Conservation (phyloP, 2,888 invertebrate species). For the Parthenolecanium corni region DNA sequence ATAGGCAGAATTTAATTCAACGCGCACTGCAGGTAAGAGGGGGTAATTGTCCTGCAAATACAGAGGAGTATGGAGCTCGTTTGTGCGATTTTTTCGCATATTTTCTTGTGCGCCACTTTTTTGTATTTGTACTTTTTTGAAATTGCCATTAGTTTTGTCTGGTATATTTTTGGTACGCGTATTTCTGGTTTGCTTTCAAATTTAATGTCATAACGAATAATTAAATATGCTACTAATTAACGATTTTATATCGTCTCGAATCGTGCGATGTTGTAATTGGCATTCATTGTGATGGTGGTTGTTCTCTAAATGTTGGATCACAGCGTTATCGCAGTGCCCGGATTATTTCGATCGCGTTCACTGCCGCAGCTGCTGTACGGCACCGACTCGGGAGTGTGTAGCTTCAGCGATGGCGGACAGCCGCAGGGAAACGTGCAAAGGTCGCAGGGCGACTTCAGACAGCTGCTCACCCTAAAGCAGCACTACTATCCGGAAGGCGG, state of each 20-base stretch:
- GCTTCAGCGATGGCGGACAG: constrained; percentile 37
- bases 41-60: too few species aligned
- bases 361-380: constrained; percentile 46
- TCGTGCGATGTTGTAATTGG: background rate
- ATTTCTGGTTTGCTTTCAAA: too few species aligned
- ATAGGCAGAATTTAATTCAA: too few species aligned
- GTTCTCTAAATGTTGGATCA: constrained; percentile 37
- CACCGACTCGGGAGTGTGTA: constrained; percentile 42
- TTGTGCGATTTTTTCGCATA: too few species aligned
- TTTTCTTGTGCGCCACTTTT: too few species aligned
- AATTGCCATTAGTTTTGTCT: too few species aligned
- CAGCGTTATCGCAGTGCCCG: constrained; percentile 36
- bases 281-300: background rate
- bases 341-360: constrained; percentile 54
- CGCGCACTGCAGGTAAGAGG: too few species aligned
- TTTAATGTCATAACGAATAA: background rate
- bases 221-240: background rate
- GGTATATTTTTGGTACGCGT: too few species aligned
- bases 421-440: constrained; percentile 33
- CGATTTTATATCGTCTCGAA: too few species aligned
- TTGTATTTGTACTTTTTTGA: too few species aligned
- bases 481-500: constrained; percentile 81
- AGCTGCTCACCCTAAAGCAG: constrained; percentile 44
- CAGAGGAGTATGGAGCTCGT: too few species aligned
- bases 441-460: constrained; percentile 30